Evolutionary conservation across 2,113 vertebrate species (phyloP).

Genomic region (Elgaria multicarinata): DNA sequence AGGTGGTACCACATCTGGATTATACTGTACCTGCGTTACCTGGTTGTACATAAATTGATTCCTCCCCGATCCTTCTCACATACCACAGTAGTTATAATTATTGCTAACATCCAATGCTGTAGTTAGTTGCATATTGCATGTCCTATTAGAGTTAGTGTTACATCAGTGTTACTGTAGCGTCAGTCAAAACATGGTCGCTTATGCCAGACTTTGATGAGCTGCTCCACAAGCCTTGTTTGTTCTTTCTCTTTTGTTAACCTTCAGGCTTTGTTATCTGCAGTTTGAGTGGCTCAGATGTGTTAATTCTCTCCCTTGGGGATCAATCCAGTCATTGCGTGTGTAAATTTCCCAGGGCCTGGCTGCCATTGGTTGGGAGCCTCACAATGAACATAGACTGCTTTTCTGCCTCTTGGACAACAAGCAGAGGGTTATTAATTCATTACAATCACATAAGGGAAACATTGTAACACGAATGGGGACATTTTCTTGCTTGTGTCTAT

Average conservation of each 20-base stretch:
- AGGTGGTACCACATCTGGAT: too few species aligned
- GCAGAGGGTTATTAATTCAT: background rate
- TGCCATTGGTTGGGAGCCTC: background rate
- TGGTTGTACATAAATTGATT: background rate
- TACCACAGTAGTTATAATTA: background rate
- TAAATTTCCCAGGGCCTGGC: slow-evolving; percentile 26
- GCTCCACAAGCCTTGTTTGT: slow-evolving; percentile 36
- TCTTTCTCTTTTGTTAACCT: slow-evolving; percentile 20
- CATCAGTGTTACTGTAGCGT: background rate
- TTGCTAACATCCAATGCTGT: background rate
- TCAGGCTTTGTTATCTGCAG: slow-evolving; percentile 61
- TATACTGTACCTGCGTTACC: too few species aligned
- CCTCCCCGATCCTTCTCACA: too few species aligned
- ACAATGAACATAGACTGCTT: background rate
- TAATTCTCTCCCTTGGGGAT: slow-evolving; percentile 61
- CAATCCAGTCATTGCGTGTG: background rate
- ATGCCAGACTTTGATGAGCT: background rate
- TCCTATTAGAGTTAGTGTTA: background rate
- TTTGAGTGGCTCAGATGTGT: slow-evolving; percentile 66
- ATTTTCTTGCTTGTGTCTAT: background rate
- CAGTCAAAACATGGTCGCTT: background rate
- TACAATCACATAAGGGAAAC: background rate
- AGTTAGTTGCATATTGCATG: background rate
- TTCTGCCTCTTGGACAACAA: background rate
- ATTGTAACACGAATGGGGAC: background rate